phyloP scores from a whole-genome alignment of 2,888 invertebrate species.

The Leucozona laternaria region DNA sequence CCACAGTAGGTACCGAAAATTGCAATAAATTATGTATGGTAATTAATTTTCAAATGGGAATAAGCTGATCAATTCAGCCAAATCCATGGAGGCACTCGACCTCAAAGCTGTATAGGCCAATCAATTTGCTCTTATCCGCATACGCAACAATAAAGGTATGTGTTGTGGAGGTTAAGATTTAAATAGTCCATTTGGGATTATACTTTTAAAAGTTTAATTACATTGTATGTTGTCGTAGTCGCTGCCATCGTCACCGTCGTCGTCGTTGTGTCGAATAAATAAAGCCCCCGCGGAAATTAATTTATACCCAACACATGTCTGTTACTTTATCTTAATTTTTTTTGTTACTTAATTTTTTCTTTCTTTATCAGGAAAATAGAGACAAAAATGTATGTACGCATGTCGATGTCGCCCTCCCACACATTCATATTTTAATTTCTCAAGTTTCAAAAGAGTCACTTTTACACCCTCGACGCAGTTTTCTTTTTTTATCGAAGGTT shows the following conservation, averaged over 20 bases:
- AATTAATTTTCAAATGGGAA: constrained; percentile 68
- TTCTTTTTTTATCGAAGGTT: background rate
- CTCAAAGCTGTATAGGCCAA: constrained; percentile 62
- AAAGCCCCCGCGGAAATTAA: constrained; percentile 31
- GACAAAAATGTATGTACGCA: background rate
- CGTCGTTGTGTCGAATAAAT: background rate
- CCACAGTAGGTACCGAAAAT: background rate
- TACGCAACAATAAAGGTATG: background rate
- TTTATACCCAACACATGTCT: constrained; percentile 55
- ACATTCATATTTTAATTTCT: constrained; percentile 21
- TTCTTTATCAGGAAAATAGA: background rate
- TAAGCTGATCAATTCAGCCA: constrained; percentile 62
- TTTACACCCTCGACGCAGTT: background rate
- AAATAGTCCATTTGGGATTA: constrained; percentile 51
- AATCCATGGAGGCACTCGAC: constrained; percentile 41
- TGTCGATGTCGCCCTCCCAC: background rate
- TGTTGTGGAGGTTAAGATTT: constrained; percentile 27
- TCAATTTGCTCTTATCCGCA: constrained; percentile 48
- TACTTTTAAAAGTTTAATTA: constrained; percentile 54
- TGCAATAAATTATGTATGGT: constrained; percentile 63
- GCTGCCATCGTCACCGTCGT: background rate
- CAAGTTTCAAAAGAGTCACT: constrained; percentile 11
- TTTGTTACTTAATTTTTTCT: background rate
- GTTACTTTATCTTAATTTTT: constrained; percentile 7
- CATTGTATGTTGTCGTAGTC: background rate